These are phyloP conservation scores for Penaeus japonicus DNA, from an alignment of 1,140 invertebrate species.

Conservation along the genomic window DNA sequence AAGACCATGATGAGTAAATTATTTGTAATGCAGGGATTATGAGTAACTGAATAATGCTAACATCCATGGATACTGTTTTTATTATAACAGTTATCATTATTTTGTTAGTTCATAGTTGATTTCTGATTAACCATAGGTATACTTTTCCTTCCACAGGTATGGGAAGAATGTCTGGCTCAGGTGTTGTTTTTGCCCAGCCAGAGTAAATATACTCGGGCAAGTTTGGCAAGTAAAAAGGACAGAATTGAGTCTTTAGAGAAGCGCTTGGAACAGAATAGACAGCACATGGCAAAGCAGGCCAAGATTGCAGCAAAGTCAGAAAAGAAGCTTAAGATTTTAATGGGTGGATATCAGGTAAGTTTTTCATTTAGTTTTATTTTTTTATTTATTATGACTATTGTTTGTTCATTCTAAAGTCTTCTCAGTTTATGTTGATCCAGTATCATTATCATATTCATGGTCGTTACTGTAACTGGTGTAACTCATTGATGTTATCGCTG, in stretches of 20 bases:
- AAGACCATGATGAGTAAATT: neutral
- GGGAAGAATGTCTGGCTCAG: conserved; percentile 89
- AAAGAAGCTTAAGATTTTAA: conserved; percentile 94
- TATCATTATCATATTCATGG: neutral
- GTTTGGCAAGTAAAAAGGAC: conserved; percentile 94
- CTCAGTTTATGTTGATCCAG: neutral
- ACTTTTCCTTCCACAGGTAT: conserved; percentile 65
- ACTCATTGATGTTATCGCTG: no score
- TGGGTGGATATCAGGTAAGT: conserved; percentile 85
- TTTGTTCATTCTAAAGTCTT: neutral
- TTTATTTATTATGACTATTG: conserved; percentile 33
- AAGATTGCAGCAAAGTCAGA: conserved; percentile 97
- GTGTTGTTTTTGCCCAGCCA: conserved; percentile 88
- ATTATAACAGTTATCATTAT: neutral
- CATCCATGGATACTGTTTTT: neutral
- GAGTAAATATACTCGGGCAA: conserved; percentile 91
- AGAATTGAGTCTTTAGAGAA: conserved; percentile 92
- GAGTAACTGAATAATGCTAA: neutral
- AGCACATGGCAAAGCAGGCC: conserved; percentile 93
- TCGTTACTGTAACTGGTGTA: no score
- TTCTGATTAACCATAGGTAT: neutral
- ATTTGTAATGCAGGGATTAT: neutral
- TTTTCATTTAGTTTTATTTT: neutral
- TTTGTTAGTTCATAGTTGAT: neutral
- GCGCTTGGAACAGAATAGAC: conserved; percentile 88